Evolutionary conservation across 2,888 invertebrate genomes (phyloP).

Genomic region (Heliconius ismenius): DNA sequence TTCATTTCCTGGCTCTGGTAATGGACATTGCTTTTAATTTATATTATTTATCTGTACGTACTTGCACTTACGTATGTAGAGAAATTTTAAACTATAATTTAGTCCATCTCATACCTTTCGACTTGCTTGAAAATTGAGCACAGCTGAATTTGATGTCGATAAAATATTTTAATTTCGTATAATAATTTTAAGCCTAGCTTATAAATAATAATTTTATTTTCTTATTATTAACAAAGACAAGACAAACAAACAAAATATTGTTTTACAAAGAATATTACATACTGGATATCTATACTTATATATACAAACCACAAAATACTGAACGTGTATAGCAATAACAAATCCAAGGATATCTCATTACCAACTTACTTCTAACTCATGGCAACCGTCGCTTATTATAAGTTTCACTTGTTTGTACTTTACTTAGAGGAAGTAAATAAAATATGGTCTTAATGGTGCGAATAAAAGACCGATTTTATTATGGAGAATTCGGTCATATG

Average conservation of each 20-base stretch:
- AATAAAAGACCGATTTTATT: constrained; percentile 7
- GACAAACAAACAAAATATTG: too few relatives aligned
- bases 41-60: too few relatives aligned
- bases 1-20: too few relatives aligned
- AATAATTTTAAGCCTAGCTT: neutral
- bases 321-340: constrained; percentile 31
- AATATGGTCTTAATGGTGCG: constrained; percentile 23
- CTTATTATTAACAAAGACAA: too few relatives aligned
- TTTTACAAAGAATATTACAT: neutral
- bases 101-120: neutral
- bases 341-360: constrained; percentile 65
- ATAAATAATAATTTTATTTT: too few relatives aligned
- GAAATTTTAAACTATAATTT: neutral
- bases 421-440: constrained; percentile 46
- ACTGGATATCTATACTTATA: too few relatives aligned
- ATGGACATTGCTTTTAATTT: too few relatives aligned
- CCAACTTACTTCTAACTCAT: constrained; percentile 63
- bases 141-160: neutral
- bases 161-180: neutral
- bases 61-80: neutral
- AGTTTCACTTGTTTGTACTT: constrained; percentile 44
- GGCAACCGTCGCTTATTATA: constrained; percentile 65
- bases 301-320: neutral
- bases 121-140: neutral
- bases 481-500: neutral